Conservation (phyloP, 2,113 vertebrate species). For the Egretta garzetta region DNA sequence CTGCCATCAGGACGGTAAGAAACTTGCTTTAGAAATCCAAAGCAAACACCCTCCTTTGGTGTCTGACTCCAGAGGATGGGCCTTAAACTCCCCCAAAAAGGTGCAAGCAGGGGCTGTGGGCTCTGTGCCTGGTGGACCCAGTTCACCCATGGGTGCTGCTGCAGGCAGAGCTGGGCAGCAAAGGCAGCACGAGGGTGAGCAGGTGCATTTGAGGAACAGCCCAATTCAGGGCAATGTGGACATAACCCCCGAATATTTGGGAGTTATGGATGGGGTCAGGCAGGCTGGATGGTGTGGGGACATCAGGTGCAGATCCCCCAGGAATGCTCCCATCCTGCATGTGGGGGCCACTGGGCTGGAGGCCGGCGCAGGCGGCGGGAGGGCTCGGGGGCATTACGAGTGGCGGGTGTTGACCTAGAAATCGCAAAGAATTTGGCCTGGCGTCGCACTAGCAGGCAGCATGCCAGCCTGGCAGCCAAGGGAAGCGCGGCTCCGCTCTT, state of each 20-base stretch:
- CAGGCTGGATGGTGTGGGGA: fast-evolving
- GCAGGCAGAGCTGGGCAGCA: background rate
- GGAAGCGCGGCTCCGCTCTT: fast-evolving
- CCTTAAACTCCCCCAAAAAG: background rate
- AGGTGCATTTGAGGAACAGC: background rate
- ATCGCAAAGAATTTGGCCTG: conserved; percentile 39
- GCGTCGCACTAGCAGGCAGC: fast-evolving
- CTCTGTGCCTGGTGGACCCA: background rate
- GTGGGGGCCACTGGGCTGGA: background rate
- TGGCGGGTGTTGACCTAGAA: conserved; percentile 28
- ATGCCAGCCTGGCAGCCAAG: conserved; percentile 3
- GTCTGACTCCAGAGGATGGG: background rate
- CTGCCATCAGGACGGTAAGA: background rate
- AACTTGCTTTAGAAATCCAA: background rate
- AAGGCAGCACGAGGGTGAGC: background rate
- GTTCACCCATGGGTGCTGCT: background rate
- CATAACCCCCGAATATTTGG: fast-evolving
- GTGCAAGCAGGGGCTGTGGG: background rate
- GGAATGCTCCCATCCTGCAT: background rate
- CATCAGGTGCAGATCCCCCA: fast-evolving
- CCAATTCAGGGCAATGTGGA: fast-evolving
- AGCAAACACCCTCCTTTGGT: background rate
- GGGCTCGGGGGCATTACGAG: background rate
- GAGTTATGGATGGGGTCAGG: background rate
- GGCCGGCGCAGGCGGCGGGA: background rate